Evolutionary conservation across 2,888 invertebrate genomes (phyloP).

Genomic region (Leptopilina syphax): DNA sequence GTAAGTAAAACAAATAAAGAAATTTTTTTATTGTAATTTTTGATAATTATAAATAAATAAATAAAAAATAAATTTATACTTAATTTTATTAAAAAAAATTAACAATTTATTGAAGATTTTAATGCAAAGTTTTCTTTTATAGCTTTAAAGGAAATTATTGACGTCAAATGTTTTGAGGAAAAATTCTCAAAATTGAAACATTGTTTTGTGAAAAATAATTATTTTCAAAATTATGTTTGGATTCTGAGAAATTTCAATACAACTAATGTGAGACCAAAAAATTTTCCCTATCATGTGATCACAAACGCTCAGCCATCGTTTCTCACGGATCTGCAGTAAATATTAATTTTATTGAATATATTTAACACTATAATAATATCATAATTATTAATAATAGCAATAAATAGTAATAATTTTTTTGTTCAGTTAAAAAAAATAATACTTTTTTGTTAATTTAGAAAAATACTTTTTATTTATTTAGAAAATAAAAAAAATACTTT

Average conservation of each 20-base stretch:
- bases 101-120: no score
- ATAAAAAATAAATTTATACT: no score
- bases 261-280: not conserved
- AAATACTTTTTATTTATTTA: no score
- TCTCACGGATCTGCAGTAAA: conserved; percentile 10
- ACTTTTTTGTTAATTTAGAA: no score
- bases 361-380: not conserved
- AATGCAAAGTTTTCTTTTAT: not conserved
- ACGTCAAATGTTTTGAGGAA: conserved; percentile 3
- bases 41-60: no score
- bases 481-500: no score
- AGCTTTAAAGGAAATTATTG: not conserved
- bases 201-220: not conserved
- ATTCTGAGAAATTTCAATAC: not conserved
- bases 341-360: not conserved
- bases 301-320: conserved; percentile 15
- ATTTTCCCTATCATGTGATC: conserved; percentile 22
- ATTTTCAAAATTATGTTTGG: conserved; percentile 8
- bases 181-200: not conserved
- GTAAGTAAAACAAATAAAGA: not conserved
- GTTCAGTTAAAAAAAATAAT: no score
- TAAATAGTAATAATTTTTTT: not conserved
- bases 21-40: no score
- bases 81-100: no score
- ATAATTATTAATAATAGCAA: not conserved